Conservation (phyloP, 2,113 vertebrate species). For the Colinus virginianus region DNA sequence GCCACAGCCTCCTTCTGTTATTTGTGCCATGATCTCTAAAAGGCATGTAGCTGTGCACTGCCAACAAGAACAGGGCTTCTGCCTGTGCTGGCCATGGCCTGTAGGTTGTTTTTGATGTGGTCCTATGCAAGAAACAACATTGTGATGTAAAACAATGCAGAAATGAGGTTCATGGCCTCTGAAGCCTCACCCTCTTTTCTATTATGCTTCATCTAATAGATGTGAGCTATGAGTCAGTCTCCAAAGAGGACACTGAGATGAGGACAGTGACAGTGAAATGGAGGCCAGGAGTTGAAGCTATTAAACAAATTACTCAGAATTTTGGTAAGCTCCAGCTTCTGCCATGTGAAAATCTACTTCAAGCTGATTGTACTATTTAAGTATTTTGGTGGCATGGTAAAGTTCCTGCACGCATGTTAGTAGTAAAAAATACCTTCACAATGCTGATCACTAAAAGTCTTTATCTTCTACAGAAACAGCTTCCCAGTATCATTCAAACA, state of each 20-base stretch:
- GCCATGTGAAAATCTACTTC: neutral
- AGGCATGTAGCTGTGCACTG: neutral
- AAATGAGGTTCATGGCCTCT: neutral
- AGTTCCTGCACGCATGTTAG: neutral
- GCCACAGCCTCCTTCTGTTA: neutral
- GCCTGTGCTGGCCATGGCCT: neutral
- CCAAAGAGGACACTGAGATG: neutral
- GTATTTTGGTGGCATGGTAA: neutral
- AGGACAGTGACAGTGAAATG: neutral
- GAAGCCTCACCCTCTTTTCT: neutral
- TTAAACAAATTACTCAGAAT: neutral
- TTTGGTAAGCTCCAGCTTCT: slow-evolving; percentile 1
- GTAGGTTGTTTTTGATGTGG: neutral
- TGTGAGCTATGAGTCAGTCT: neutral
- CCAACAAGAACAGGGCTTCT: neutral
- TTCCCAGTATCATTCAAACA: slow-evolving; percentile 32
- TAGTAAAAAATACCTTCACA: slow-evolving; percentile 40
- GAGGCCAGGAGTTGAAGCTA: neutral
- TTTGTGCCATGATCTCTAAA: neutral
- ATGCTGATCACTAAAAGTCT: neutral
- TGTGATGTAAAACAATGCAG: neutral
- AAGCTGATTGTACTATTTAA: neutral
- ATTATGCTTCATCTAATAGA: neutral
- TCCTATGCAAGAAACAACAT: neutral
- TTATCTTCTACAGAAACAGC: slow-evolving; percentile 18